phyloP scores from a whole-genome alignment of 1,140 invertebrate genomes.

The Hypsibius dujardini region DNA sequence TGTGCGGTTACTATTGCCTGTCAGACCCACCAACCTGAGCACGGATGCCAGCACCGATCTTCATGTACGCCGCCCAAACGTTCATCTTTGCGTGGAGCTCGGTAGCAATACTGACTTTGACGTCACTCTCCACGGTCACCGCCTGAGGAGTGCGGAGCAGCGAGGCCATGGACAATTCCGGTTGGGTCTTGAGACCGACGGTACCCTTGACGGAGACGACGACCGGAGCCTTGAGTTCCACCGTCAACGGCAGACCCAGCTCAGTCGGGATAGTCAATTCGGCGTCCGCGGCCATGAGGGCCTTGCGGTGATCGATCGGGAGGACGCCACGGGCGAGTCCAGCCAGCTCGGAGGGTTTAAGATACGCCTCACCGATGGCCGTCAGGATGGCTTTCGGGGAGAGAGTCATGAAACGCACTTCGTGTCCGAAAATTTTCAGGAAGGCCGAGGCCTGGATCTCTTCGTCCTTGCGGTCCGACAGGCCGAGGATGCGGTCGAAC shows the following conservation, averaged over 20 bases:
- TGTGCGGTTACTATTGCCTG: too few species aligned
- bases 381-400: neutral
- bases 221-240: neutral
- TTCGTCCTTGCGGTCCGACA: neutral
- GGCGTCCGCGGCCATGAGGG: constrained; percentile 15
- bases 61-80: neutral
- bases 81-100: neutral
- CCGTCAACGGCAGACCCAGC: constrained; percentile 1
- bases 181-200: constrained; percentile 5
- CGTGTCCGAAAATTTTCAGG: constrained; percentile 14
- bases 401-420: constrained; percentile 11
- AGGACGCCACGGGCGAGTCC: neutral
- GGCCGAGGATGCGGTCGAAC: constrained; percentile 9
- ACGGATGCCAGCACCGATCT: neutral
- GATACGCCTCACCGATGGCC: neutral
- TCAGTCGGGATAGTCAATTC: constrained; percentile 9
- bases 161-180: neutral
- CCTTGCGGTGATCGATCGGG: constrained; percentile 6
- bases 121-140: neutral
- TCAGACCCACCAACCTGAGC: neutral
- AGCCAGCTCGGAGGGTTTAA: neutral
- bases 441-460: constrained; percentile 4
- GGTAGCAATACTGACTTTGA: neutral
- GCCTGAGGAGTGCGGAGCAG: neutral
- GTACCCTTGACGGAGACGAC: constrained; percentile 10